phyloP scores from a whole-genome alignment of 2,797 vertebrate species.

The Pseudomugil gertrudae region DNA sequence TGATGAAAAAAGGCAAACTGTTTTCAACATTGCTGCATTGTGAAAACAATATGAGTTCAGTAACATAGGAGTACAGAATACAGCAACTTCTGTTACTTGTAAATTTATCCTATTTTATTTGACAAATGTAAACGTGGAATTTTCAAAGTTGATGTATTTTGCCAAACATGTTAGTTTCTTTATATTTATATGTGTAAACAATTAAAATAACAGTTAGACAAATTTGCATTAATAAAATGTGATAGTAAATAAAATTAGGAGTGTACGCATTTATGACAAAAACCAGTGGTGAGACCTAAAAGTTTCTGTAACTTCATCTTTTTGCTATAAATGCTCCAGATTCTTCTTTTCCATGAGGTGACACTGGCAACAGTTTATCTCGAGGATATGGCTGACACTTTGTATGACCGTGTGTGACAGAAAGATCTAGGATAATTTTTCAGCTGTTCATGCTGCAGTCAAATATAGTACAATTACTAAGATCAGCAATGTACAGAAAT shows the following conservation, averaged over 20 bases:
- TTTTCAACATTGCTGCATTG: neutral
- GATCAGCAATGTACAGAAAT: neutral
- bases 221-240: neutral
- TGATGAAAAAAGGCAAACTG: neutral
- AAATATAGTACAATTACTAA: neutral
- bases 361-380: neutral
- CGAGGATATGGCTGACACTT: no score
- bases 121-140: neutral
- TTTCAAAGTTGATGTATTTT: no score
- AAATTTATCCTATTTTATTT: neutral
- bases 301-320: neutral
- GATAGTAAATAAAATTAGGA: neutral
- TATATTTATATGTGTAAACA: no score
- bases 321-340: neutral
- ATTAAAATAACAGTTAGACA: neutral
- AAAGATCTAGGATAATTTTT: constrained; percentile 16
- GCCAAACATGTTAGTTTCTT: no score
- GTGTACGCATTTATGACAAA: neutral
- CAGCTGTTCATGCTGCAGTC: neutral
- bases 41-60: neutral
- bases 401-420: no score
- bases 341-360: constrained; percentile 9
- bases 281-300: neutral
- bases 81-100: neutral
- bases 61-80: neutral